Evolutionary conservation across 2,888 invertebrate genomes (phyloP).

Genomic region (Andrena haemorrhoa): DNA sequence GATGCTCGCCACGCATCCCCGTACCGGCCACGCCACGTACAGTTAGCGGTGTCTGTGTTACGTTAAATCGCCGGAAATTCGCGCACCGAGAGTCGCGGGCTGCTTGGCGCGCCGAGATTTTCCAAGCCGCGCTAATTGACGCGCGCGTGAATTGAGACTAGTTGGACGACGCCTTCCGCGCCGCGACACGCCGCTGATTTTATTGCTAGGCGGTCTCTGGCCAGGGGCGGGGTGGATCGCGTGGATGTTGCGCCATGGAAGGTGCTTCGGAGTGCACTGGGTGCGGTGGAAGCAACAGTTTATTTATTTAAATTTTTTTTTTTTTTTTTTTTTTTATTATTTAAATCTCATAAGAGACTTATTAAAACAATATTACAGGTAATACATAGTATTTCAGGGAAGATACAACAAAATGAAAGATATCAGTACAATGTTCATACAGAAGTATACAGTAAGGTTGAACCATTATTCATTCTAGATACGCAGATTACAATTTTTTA

Average conservation of each 20-base stretch:
- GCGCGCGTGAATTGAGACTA: conserved; percentile 9
- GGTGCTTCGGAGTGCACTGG: not conserved
- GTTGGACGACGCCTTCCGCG: not conserved
- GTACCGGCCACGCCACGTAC: conserved; percentile 29
- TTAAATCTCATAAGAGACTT: too few species aligned
- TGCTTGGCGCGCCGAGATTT: not conserved
- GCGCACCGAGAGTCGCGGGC: not conserved
- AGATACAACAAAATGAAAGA: too few species aligned
- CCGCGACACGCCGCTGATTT: not conserved
- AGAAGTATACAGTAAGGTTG: too few species aligned
- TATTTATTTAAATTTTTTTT: too few species aligned
- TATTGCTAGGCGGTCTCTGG: not conserved
- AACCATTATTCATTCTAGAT: too few species aligned
- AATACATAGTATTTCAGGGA: too few species aligned
- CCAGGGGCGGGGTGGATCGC: not conserved
- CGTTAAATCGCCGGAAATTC: conserved; percentile 44
- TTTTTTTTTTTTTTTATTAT: too few species aligned
- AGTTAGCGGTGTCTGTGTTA: conserved; percentile 28
- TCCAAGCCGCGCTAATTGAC: conserved; percentile 18
- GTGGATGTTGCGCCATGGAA: not conserved
- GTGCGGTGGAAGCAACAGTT: too few species aligned
- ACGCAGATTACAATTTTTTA: too few species aligned
- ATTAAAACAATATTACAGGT: too few species aligned
- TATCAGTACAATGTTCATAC: too few species aligned
- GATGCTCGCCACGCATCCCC: conserved; percentile 24